Evolutionary conservation across 2,113 vertebrate species (phyloP).

Genomic region (Poecile atricapillus): DNA sequence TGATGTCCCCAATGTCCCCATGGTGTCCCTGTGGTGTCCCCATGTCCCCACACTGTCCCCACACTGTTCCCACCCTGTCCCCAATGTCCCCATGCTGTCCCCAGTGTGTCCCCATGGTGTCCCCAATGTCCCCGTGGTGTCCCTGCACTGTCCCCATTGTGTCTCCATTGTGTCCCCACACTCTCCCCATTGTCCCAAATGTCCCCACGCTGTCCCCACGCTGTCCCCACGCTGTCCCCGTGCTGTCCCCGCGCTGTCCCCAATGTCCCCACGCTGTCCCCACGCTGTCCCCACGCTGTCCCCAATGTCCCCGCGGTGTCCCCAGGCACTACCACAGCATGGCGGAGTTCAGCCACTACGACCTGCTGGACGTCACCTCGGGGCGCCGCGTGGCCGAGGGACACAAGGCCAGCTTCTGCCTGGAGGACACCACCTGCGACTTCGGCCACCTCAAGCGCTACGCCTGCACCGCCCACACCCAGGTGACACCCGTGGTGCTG

Average conservation of each 20-base stretch:
- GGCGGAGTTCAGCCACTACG: neutral
- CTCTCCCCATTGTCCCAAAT: too few species aligned
- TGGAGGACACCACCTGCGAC: neutral
- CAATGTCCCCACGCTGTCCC: too few species aligned
- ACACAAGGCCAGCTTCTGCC: neutral
- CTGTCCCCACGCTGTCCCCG: too few species aligned
- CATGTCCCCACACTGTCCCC: neutral
- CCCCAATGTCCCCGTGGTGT: neutral
- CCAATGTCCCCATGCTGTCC: neutral
- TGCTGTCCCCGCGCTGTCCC: too few species aligned
- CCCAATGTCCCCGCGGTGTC: neutral
- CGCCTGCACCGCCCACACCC: neutral
- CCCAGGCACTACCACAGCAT: neutral
- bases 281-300: neutral
- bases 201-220: too few species aligned
- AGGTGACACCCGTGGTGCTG: neutral
- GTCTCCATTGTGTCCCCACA: too few species aligned
- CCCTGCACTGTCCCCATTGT: too few species aligned
- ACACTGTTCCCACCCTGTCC: neutral
- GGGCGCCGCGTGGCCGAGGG: neutral
- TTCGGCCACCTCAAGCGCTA: neutral
- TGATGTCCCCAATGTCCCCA: too few species aligned
- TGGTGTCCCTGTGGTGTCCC: too few species aligned
- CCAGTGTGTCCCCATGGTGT: too few species aligned
- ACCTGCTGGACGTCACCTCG: neutral